A percentile compares a stretch with the other conserved stretches of the same genome.
These are phyloP conservation scores for Anisognathus igniventris DNA, from an alignment of 2,797 vertebrate genomes.

Conservation along the genomic window DNA sequence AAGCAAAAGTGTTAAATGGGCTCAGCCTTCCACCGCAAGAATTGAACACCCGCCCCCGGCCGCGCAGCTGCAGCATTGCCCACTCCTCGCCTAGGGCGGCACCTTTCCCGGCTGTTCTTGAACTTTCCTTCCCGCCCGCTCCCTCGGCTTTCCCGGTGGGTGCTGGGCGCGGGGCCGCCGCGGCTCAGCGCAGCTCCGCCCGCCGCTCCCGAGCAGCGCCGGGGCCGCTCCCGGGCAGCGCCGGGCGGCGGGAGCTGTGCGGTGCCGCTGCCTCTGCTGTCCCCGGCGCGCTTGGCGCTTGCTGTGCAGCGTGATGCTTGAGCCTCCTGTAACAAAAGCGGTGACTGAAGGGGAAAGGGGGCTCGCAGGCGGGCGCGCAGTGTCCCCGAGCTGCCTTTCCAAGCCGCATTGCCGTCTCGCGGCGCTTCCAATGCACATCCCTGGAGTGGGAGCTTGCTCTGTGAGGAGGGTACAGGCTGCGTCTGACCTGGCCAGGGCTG, in stretches of 20 bases:
- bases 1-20: rapidly evolving
- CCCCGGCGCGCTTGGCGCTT: too few relatives aligned
- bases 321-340: rapidly evolving
- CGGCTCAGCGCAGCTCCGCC: background rate
- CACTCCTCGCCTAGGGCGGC: rapidly evolving
- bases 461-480: rapidly evolving
- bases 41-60: rapidly evolving
- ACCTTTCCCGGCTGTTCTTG: background rate
- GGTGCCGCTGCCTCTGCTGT: rapidly evolving
- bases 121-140: background rate
- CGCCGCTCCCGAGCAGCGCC: too few relatives aligned
- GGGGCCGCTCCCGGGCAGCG: background rate
- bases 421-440: rapidly evolving
- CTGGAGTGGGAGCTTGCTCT: too few relatives aligned
- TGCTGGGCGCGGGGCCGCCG: background rate
- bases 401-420: rapidly evolving
- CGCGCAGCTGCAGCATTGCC: rapidly evolving
- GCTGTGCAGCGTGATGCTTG: background rate
- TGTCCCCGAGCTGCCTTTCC: background rate
- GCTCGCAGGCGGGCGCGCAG: background rate
- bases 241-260: rapidly evolving
- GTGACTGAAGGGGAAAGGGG: too few relatives aligned
- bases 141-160: background rate
- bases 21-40: rapidly evolving
- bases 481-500: background rate